Evolutionary conservation across 1,140 invertebrate species (phyloP).

Genomic region (Trachymyrmex cornetzi): DNA sequence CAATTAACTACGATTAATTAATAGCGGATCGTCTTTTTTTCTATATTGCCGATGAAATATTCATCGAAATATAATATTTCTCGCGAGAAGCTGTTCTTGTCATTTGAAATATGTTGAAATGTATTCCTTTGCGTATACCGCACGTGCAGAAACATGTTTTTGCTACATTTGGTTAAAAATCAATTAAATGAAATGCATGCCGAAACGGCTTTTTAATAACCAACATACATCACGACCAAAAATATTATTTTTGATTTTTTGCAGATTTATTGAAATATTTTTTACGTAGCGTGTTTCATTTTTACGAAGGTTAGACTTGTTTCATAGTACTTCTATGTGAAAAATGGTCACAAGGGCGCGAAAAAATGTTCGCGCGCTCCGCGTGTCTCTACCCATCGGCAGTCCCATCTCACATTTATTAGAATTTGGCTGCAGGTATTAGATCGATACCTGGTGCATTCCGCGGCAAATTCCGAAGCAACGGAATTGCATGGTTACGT

Average conservation of each 20-base stretch:
- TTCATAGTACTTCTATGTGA: conserved; percentile 24
- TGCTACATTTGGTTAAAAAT: conserved; percentile 37
- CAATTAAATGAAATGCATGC: conserved; percentile 38
- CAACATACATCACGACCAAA: conserved; percentile 28
- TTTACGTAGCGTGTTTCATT: conserved; percentile 33
- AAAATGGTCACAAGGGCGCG: conserved; percentile 39
- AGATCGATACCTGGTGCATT: conserved; percentile 80
- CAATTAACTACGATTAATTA: conserved; percentile 44
- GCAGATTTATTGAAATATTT: conserved; percentile 59
- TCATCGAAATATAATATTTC: not conserved
- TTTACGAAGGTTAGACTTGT: conserved; percentile 37
- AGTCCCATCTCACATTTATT: conserved; percentile 79
- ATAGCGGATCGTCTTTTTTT: not conserved
- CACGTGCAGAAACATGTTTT: conserved; percentile 26
- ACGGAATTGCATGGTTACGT: conserved; percentile 60
- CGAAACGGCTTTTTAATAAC: conserved; percentile 48
- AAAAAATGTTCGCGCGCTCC: conserved; percentile 38
- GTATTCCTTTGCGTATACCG: not conserved
- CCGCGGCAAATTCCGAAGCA: conserved; percentile 78
- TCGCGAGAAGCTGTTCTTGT: not conserved
- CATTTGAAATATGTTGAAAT: conserved; percentile 10
- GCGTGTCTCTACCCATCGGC: conserved; percentile 31
- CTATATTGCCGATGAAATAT: conserved; percentile 5
- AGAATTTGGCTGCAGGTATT: conserved; percentile 78
- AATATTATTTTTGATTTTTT: conserved; percentile 45